Evolutionary conservation across 2,113 vertebrate genomes (phyloP).

Genomic region (Hylia prasina): DNA sequence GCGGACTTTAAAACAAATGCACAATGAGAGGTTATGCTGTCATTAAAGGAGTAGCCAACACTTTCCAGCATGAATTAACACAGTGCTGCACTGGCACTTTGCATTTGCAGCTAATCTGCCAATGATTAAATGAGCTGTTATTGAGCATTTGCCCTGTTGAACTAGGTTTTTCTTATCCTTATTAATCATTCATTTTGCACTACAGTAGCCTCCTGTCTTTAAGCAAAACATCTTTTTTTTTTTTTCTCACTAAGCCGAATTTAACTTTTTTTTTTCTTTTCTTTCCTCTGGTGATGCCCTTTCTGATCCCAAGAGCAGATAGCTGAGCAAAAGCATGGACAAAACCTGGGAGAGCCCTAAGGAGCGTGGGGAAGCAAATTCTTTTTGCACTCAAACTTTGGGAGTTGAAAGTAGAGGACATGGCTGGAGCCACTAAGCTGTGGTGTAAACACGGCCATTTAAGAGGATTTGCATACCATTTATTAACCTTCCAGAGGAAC

Average conservation of each 20-base stretch:
- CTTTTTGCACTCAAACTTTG: background rate
- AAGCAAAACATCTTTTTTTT: background rate
- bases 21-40: background rate
- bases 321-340: background rate
- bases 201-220: slow-evolving; percentile 37
- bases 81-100: background rate
- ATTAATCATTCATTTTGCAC: slow-evolving; percentile 67
- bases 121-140: slow-evolving; percentile 68
- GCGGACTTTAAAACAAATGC: background rate
- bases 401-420: slow-evolving; percentile 45
- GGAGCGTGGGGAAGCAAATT: slow-evolving; percentile 21
- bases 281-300: background rate
- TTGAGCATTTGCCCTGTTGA: slow-evolving; percentile 68
- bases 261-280: background rate
- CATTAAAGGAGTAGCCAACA: slow-evolving; percentile 20
- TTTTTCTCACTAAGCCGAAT: background rate
- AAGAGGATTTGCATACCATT: slow-evolving; percentile 66
- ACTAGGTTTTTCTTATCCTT: slow-evolving; percentile 62
- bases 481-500: slow-evolving; percentile 48
- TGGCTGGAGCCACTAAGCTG: slow-evolving; percentile 54
- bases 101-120: slow-evolving; percentile 62
- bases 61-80: background rate
- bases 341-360: background rate
- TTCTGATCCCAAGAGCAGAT: background rate
- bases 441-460: slow-evolving; percentile 62